Evolutionary conservation across 2,888 invertebrate species (phyloP), one percentile per base, ranked within the genome.

Genomic region (Caenorhabditis sp.): DNA sequence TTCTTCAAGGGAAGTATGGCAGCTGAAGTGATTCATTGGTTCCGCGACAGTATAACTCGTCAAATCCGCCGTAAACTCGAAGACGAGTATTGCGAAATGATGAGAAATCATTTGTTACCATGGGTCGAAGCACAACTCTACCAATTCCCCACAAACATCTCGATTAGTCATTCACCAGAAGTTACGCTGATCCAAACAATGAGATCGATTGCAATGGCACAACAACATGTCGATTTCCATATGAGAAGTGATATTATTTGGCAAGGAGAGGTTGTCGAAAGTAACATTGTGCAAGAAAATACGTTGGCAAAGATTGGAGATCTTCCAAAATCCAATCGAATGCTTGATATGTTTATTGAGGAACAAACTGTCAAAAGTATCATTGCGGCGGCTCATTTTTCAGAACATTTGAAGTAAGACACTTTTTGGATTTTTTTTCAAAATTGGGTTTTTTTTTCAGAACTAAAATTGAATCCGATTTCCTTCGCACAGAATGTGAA

Each of bases 261-360:
- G 82, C 68, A 81, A 51, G 65, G 72, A 17, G 77, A 81, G 43
- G 76, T 79, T 63, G 79, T 82, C 0, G 80, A 82, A 53, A 70
- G 75, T 53, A 55, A 55, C 8, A 51, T 12, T 21, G 21, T 43
- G 23, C 17, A 59, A 2, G 17, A 24, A 19, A 17, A 6, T 8
- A 51, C 51, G 4, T 17, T 51, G 23, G 21, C 19, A 21, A 51
- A 21, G 6, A 36, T 68, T 74, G 55, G 21, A 76, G 79, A 81
- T 0, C 69, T 83, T 27, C 74, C 75, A 24, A 62, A 76, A 26
- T 79, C 84, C 0, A 71, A 76, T 1, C 65, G 80, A 63, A 82
- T 84, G 83, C 69, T 84, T 31, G 85, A 85, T 59, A 77, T 85
- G 72, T 83, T 83, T 59, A 76, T 85, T 31, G 84, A 85, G 62